A percentile compares a stretch with the other conserved stretches of the same genome.
phyloP scores from a whole-genome alignment of 2,113 vertebrate genomes.

The Struthidea cinerea region DNA sequence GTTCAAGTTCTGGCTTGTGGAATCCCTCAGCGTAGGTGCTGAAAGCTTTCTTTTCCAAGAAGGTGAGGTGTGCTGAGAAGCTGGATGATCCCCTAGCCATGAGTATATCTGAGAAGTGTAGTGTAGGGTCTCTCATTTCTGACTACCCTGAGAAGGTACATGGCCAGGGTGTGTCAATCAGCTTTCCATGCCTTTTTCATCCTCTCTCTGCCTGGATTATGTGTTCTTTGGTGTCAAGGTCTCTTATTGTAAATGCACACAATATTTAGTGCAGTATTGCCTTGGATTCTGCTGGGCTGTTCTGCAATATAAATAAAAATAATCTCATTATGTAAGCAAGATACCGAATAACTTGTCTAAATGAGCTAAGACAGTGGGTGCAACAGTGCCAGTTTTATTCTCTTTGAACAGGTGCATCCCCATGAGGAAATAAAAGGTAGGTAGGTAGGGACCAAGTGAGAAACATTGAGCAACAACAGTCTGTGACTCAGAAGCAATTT shows the following conservation, averaged over 20 bases:
- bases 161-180: neutral
- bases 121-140: neutral
- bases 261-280: neutral
- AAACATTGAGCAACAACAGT: neutral
- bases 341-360: neutral
- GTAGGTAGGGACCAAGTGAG: neutral
- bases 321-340: neutral
- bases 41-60: neutral
- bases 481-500: conserved; percentile 23
- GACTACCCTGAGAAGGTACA: rapidly evolving
- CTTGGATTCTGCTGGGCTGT: neutral
- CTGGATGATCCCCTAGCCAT: neutral
- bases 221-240: neutral
- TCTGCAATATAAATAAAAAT: neutral
- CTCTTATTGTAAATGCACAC: neutral
- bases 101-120: neutral
- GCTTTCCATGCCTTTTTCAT: neutral
- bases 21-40: neutral
- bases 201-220: neutral
- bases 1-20: conserved; percentile 18
- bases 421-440: neutral
- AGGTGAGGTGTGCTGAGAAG: neutral
- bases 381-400: neutral
- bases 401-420: neutral
- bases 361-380: neutral